Evolutionary conservation across 2,113 vertebrate genomes (phyloP).

Genomic region (Toxotes jaculatrix): DNA sequence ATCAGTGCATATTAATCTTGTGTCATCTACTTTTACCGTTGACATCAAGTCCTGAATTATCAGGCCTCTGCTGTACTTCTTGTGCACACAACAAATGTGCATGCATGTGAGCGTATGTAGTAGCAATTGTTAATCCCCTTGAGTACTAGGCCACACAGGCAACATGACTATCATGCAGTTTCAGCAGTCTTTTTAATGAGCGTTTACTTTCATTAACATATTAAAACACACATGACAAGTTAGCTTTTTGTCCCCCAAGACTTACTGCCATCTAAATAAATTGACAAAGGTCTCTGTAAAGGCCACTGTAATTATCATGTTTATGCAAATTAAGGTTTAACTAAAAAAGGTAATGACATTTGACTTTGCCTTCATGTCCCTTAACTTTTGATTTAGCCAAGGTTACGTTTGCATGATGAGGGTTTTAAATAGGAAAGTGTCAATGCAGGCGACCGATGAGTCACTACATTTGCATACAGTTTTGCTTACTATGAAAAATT

Average conservation of each 20-base stretch:
- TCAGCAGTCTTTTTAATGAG: constrained; percentile 21
- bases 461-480: neutral
- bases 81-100: neutral
- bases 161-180: neutral
- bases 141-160: constrained; percentile 6
- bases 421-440: constrained; percentile 8
- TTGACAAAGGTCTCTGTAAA: constrained; percentile 8
- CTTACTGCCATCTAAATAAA: neutral
- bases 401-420: constrained; percentile 1
- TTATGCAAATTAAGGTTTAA: constrained; percentile 13
- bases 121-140: constrained; percentile 19
- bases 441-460: neutral
- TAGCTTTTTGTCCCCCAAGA: neutral
- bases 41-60: neutral
- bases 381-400: neutral
- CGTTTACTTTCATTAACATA: constrained; percentile 25
- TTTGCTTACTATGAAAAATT: neutral
- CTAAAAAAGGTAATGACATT: neutral
- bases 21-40: constrained; percentile 14
- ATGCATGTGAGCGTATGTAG: neutral
- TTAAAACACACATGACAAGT: neutral
- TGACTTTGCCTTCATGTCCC: neutral
- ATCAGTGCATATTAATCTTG: constrained; percentile 2
- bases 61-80: neutral
- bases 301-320: neutral